A percentile compares a stretch with the other conserved stretches of the same genome.
Conservation (phyloP, 2,113 vertebrate species). For the Setophaga petechia region DNA sequence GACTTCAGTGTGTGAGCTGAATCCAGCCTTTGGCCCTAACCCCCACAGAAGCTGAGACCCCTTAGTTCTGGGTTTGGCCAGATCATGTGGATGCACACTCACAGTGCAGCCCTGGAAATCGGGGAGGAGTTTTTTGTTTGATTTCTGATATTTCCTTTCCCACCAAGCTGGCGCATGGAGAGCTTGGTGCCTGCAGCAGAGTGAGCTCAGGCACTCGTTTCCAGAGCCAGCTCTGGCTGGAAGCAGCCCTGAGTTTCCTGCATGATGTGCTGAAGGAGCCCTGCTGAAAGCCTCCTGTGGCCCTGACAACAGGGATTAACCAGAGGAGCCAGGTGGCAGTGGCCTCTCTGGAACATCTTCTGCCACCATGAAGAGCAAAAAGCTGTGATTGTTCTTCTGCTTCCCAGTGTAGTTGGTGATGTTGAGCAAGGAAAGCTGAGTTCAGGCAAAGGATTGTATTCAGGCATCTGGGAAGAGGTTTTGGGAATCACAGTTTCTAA, state of each 20-base stretch:
- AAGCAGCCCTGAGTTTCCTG: not conserved
- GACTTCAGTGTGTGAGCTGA: not conserved
- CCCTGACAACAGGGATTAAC: not conserved
- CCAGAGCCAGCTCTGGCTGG: not conserved
- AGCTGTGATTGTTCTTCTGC: not conserved
- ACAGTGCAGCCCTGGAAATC: not conserved
- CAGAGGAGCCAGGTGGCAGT: not conserved
- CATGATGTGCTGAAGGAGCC: not conserved
- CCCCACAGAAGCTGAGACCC: rapidly evolving
- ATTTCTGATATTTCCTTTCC: not conserved
- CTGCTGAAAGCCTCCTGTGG: not conserved
- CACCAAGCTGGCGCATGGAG: not conserved
- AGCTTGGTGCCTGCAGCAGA: not conserved
- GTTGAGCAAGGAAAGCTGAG: not conserved
- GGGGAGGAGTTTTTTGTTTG: not conserved
- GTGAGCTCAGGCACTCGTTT: rapidly evolving
- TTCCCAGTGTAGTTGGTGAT: not conserved
- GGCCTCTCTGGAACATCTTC: not conserved
- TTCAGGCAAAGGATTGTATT: not conserved
- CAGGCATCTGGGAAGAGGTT: not conserved
- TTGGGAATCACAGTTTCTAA: not conserved
- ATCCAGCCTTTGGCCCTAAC: not conserved
- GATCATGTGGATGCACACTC: rapidly evolving
- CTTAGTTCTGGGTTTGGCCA: not conserved
- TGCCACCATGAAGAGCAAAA: not conserved